Percentiles rank a stretch among this genome's conserved stretches.
Evolutionary conservation across 2,888 invertebrate species (phyloP).

Genomic region (Oscheius myriophilus): DNA sequence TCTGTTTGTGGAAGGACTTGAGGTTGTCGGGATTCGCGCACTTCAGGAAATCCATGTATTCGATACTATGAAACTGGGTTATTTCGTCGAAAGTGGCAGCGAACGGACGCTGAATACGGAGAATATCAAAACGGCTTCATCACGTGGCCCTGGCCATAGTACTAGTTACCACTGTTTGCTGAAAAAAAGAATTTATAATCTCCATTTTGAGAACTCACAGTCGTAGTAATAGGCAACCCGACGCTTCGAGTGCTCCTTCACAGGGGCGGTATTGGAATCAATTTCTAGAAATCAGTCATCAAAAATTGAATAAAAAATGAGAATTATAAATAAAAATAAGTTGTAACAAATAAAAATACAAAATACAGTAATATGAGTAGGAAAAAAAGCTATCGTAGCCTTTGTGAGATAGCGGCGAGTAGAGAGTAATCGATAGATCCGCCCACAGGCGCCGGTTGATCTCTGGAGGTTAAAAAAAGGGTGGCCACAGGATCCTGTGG

Average conservation of each 20-base stretch:
- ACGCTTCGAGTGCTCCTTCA: conserved; percentile 63
- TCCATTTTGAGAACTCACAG: conserved; percentile 81
- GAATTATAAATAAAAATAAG: no score
- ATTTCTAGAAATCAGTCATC: background rate
- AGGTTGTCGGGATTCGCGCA: conserved; percentile 98
- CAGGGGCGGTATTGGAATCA: conserved; percentile 12
- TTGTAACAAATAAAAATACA: no score
- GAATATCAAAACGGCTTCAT: conserved; percentile 98
- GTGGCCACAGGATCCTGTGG: no score
- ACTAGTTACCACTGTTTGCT: conserved; percentile 95
- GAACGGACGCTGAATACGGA: conserved; percentile 85
- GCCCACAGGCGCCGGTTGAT: no score
- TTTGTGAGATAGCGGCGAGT: no score
- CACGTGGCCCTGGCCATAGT: conserved; percentile 98
- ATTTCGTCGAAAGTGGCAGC: conserved; percentile 99
- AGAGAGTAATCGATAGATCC: no score
- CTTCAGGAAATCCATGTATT: conserved; percentile 94
- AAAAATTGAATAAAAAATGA: no score
- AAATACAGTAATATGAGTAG: no score
- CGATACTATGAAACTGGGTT: conserved; percentile 99
- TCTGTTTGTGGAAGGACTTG: conserved; percentile 98
- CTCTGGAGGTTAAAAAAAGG: no score
- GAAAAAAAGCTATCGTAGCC: no score
- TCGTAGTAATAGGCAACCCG: conserved; percentile 70
- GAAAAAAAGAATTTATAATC: conserved; percentile 32